phyloP scores from a whole-genome alignment of 1,140 invertebrate species.

The Ridgeia piscesae region DNA sequence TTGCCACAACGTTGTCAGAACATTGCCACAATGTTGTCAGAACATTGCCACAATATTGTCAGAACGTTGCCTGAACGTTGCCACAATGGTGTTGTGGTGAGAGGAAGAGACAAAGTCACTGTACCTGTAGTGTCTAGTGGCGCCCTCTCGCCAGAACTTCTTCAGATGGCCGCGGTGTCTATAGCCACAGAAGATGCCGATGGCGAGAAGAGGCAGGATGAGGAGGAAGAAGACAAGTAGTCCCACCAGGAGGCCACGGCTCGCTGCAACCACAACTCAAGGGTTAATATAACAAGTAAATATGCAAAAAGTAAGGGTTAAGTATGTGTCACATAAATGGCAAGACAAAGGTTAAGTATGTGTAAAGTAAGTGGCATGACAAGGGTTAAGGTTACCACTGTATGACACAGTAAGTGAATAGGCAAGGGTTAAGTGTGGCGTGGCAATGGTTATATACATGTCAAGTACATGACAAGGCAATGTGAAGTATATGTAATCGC shows the following conservation, averaged over 20 bases:
- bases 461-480: not conserved
- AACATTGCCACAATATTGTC: too few species aligned
- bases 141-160: constrained; percentile 33
- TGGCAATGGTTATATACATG: not conserved
- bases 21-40: too few species aligned
- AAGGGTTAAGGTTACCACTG: not conserved
- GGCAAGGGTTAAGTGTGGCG: not conserved
- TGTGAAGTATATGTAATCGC: not conserved
- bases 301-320: not conserved
- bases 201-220: constrained; percentile 71
- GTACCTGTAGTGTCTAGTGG: constrained; percentile 22
- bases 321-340: not conserved
- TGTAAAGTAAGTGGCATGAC: not conserved
- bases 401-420: not conserved
- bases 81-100: too few species aligned
- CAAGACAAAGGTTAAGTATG: not conserved
- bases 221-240: constrained; percentile 73
- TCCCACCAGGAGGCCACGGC: constrained; percentile 63
- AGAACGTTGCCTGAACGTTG: too few species aligned
- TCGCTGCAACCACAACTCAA: constrained; percentile 60
- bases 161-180: constrained; percentile 62
- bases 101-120: not conserved
- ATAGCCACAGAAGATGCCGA: constrained; percentile 71
- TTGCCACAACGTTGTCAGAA: too few species aligned
- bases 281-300: not conserved